Evolutionary conservation across 2,888 invertebrate genomes (phyloP).

Genomic region (Idaea aversata): DNA sequence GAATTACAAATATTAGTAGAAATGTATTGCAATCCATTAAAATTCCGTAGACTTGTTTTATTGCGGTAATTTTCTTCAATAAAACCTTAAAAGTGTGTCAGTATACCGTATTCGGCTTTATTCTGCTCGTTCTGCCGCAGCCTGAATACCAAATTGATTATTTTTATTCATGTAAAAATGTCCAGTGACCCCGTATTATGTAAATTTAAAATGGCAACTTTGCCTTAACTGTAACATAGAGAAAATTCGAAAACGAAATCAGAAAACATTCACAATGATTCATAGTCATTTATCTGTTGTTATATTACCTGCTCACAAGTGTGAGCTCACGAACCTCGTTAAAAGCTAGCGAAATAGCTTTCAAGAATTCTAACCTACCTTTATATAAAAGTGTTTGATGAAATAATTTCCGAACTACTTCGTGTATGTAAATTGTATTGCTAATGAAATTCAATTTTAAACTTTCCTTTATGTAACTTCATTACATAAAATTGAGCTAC

Average conservation of each 20-base stretch:
- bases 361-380: too few species aligned
- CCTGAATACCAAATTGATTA: slow-evolving; percentile 38
- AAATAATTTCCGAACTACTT: background rate
- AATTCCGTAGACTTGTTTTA: slow-evolving; percentile 7
- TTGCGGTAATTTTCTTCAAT: background rate
- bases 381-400: background rate
- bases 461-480: slow-evolving; percentile 23
- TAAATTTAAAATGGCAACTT: slow-evolving; percentile 21
- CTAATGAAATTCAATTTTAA: slow-evolving; percentile 13
- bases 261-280: too few species aligned
- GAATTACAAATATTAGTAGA: slow-evolving; percentile 1
- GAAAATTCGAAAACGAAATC: background rate
- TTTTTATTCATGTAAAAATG: slow-evolving; percentile 35
- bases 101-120: slow-evolving; percentile 39
- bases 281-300: too few species aligned
- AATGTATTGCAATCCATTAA: slow-evolving; percentile 9
- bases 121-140: slow-evolving; percentile 27
- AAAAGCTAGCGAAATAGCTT: too few species aligned
- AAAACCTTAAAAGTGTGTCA: slow-evolving; percentile 31
- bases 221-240: background rate
- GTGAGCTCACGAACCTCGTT: too few species aligned
- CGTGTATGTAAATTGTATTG: background rate
- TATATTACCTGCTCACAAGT: too few species aligned
- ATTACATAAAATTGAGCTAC: slow-evolving; percentile 6
- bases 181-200: slow-evolving; percentile 32